Percentiles rank a stretch among this genome's conserved stretches.
These are phyloP conservation scores for Tringa solitaria DNA, from an alignment of 2,113 vertebrate genomes.

Conservation along the genomic window DNA sequence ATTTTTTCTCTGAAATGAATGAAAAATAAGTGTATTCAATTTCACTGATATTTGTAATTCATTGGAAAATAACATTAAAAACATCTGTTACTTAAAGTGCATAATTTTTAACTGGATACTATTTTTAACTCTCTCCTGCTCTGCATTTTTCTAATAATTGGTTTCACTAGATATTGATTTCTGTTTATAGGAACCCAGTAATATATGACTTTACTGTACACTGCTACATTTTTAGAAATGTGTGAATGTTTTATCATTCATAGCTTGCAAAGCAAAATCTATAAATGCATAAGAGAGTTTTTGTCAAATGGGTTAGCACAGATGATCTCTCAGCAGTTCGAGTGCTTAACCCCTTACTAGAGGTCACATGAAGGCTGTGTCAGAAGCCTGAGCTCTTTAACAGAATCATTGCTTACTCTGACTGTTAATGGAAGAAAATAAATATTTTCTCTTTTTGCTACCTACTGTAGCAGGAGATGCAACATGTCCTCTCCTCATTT, in stretches of 20 bases:
- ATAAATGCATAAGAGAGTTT: not conserved
- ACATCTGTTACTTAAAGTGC: constrained; percentile 13
- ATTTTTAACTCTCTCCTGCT: not conserved
- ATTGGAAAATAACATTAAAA: not conserved
- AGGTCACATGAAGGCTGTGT: not conserved
- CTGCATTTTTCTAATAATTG: not conserved
- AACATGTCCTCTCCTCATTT: not conserved
- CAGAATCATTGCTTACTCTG: not conserved
- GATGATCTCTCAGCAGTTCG: not conserved
- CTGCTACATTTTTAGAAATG: not conserved
- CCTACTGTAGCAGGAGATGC: not conserved
- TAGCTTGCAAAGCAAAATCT: not conserved
- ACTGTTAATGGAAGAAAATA: not conserved
- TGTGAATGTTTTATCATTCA: not conserved
- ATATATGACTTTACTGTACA: not conserved
- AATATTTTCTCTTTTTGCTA: not conserved
- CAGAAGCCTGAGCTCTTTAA: not conserved
- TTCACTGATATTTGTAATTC: not conserved
- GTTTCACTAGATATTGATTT: constrained; percentile 27
- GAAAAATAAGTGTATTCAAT: not conserved
- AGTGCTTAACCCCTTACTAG: not conserved
- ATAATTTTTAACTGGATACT: not conserved
- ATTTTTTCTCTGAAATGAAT: not conserved
- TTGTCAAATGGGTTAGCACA: not conserved
- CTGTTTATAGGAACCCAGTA: not conserved